Evolutionary conservation across 2,113 vertebrate genomes (phyloP).

Genomic region (Equus quagga): DNA sequence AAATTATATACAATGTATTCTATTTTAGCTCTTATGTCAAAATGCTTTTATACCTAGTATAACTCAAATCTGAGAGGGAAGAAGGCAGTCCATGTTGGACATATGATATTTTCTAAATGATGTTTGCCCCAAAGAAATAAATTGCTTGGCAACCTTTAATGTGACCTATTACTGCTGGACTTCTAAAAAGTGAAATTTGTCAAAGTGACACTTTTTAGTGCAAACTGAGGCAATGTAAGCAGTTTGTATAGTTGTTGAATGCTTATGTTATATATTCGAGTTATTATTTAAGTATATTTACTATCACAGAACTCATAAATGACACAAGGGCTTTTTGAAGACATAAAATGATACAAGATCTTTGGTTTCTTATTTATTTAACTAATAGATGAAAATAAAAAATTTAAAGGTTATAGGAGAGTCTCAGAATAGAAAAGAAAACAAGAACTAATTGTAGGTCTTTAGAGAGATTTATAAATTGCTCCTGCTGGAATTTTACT

Average conservation of each 20-base stretch:
- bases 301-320: conserved; percentile 33
- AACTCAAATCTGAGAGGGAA: neutral
- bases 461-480: neutral
- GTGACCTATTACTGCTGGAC: neutral
- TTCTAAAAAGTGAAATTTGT: conserved; percentile 20
- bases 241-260: conserved; percentile 26
- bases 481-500: conserved; percentile 16
- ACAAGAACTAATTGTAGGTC: neutral
- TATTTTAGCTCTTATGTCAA: neutral
- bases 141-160: neutral
- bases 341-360: neutral
- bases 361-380: conserved; percentile 33
- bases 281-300: neutral
- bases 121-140: conserved; percentile 1
- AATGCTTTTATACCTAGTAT: conserved; percentile 3
- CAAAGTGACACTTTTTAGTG: conserved; percentile 23
- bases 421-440: neutral
- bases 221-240: neutral
- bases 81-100: neutral
- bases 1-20: neutral
- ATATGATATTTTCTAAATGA: conserved; percentile 25
- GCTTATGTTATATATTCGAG: neutral
- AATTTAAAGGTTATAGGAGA: neutral
- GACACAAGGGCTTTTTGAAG: neutral
- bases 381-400: conserved; percentile 41